Conservation (phyloP, 2,888 invertebrate species). For the Phyllotreta cruciferae region DNA sequence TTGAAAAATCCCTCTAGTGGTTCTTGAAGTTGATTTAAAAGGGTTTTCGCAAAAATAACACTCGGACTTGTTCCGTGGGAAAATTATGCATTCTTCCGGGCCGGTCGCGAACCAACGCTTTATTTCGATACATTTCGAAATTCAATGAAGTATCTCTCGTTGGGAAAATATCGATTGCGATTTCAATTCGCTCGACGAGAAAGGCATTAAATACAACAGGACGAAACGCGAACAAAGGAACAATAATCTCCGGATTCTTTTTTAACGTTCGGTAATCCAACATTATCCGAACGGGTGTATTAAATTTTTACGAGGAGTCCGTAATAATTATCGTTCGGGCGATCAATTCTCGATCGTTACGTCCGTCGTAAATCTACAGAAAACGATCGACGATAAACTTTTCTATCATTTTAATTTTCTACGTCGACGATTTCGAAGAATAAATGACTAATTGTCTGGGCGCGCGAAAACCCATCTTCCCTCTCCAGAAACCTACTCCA, state of each 20-base stretch:
- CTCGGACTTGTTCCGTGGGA: too few relatives aligned
- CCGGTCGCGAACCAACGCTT: too few relatives aligned
- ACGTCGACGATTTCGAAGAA: not conserved
- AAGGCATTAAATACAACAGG: too few relatives aligned
- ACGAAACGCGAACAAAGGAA: too few relatives aligned
- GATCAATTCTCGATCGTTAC: conserved; percentile 5
- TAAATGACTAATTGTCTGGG: conserved; percentile 13
- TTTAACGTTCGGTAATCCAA: not conserved
- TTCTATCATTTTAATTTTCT: conserved; percentile 17
- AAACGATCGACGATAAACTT: conserved; percentile 13
- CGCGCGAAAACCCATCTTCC: not conserved
- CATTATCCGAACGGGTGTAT: not conserved
- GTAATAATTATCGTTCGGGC: conserved; percentile 11
- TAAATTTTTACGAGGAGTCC: conserved; percentile 9
- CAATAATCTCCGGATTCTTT: too few relatives aligned
- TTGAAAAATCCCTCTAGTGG: not conserved
- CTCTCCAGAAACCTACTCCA: not conserved
- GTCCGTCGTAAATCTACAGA: conserved; percentile 9
- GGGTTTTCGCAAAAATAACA: too few relatives aligned
- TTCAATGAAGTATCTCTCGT: too few relatives aligned
- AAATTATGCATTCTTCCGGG: too few relatives aligned
- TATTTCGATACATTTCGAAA: too few relatives aligned
- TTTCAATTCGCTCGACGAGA: too few relatives aligned
- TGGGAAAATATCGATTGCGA: too few relatives aligned
- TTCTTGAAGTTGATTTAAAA: not conserved